These are phyloP conservation scores for Tetragonula clypearis DNA, from an alignment of 1,140 invertebrate genomes.

Conservation along the genomic window DNA sequence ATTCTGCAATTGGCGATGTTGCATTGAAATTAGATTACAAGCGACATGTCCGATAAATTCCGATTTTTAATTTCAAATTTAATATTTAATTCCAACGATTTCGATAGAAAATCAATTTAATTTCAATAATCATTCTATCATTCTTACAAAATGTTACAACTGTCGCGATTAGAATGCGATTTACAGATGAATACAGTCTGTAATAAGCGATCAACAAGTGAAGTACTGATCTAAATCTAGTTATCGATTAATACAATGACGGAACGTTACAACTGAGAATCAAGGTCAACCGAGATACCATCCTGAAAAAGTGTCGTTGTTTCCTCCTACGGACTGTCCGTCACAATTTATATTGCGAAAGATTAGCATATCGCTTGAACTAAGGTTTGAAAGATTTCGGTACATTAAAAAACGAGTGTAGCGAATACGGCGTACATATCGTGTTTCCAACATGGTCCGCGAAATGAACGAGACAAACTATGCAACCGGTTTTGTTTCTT, in stretches of 20 bases:
- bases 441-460: conserved; percentile 38
- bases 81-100: no score
- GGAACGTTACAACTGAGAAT: conserved; percentile 33
- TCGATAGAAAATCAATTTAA: neutral
- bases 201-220: neutral
- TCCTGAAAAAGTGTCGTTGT: conserved; percentile 13
- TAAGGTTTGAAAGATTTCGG: conserved; percentile 27
- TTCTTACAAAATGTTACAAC: neutral
- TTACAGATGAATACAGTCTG: neutral
- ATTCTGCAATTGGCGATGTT: conserved; percentile 5
- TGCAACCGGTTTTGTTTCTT: conserved; percentile 38
- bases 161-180: neutral
- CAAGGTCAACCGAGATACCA: conserved; percentile 31
- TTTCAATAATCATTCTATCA: neutral
- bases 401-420: conserved; percentile 28
- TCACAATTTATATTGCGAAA: conserved; percentile 7
- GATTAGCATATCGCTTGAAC: conserved; percentile 41
- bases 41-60: no score
- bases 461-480: conserved; percentile 32
- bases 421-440: conserved; percentile 7
- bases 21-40: neutral
- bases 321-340: conserved; percentile 10
- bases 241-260: conserved; percentile 24
- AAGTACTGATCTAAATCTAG: conserved; percentile 16
- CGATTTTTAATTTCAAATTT: no score